Evolutionary conservation across 2,888 invertebrate genomes (phyloP).

Genomic region (Ceramica pisi): DNA sequence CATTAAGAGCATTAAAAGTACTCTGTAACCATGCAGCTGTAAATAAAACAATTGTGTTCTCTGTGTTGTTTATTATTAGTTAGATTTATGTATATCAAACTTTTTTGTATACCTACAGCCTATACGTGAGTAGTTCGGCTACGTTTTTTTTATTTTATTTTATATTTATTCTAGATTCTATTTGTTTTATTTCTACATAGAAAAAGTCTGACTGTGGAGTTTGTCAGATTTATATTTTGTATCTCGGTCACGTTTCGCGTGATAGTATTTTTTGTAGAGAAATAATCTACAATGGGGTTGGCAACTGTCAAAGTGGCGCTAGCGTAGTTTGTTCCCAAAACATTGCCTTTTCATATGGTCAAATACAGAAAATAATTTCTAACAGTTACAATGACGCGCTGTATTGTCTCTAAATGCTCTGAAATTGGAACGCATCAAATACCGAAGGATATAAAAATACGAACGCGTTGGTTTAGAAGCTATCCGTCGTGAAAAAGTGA

Average conservation of each 20-base stretch:
- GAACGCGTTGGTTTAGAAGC: no score
- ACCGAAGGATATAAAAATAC: no score
- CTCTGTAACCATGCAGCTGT: constrained; percentile 64
- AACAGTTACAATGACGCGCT: no score
- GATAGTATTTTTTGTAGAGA: not conserved
- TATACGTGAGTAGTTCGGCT: constrained; percentile 23
- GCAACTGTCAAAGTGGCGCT: no score
- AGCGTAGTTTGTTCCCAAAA: no score
- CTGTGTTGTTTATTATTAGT: constrained; percentile 68
- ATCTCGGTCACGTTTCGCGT: constrained; percentile 31
- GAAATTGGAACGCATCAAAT: no score
- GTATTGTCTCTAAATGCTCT: no score
- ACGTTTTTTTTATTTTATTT: constrained; percentile 33
- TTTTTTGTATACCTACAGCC: constrained; percentile 40
- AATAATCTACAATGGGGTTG: constrained; percentile 4
- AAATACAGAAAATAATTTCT: no score
- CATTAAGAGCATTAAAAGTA: constrained; percentile 53
- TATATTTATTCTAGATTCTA: constrained; percentile 43
- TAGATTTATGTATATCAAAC: constrained; percentile 48
- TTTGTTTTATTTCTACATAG: constrained; percentile 29
- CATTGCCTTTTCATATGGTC: no score
- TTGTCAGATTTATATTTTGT: constrained; percentile 38
- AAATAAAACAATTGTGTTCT: constrained; percentile 72
- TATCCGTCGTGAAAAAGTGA: no score
- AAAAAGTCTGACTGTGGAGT: constrained; percentile 30